A percentile compares a stretch with the other conserved stretches of the same genome.
These are phyloP conservation scores for Gymnocypris eckloni DNA, from an alignment of 2,797 vertebrate species.

Conservation along the genomic window DNA sequence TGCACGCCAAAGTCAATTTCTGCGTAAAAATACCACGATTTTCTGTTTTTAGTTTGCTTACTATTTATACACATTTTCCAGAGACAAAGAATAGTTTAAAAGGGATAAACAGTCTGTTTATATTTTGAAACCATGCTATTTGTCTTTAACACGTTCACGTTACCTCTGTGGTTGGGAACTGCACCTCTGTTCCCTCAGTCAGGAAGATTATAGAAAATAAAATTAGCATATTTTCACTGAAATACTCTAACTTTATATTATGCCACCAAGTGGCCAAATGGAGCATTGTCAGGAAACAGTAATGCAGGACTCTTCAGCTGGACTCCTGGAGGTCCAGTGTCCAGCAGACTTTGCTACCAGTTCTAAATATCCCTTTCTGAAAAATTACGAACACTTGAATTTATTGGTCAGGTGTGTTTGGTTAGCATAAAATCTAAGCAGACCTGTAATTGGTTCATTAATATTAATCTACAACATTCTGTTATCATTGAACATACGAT, in stretches of 20 bases:
- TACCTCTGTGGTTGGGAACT: not conserved
- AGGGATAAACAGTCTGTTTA: no score
- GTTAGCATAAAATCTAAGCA: not conserved
- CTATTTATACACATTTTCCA: no score
- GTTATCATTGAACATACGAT: not conserved
- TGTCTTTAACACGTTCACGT: no score
- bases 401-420: not conserved
- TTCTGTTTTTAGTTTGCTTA: no score
- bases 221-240: not conserved
- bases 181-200: no score
- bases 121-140: no score
- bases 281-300: not conserved
- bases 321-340: not conserved
- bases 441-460: not conserved
- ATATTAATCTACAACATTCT: not conserved
- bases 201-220: no score
- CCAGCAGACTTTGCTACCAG: no score
- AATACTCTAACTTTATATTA: not conserved
- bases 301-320: not conserved
- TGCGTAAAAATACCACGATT: no score
- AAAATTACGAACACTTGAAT: not conserved
- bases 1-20: no score
- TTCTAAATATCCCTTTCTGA: no score
- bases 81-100: no score
- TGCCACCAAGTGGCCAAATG: not conserved